A percentile compares a stretch with the other conserved stretches of the same genome.
phyloP scores from a whole-genome alignment of 2,113 vertebrate species.

The Neodon shergylaensis region DNA sequence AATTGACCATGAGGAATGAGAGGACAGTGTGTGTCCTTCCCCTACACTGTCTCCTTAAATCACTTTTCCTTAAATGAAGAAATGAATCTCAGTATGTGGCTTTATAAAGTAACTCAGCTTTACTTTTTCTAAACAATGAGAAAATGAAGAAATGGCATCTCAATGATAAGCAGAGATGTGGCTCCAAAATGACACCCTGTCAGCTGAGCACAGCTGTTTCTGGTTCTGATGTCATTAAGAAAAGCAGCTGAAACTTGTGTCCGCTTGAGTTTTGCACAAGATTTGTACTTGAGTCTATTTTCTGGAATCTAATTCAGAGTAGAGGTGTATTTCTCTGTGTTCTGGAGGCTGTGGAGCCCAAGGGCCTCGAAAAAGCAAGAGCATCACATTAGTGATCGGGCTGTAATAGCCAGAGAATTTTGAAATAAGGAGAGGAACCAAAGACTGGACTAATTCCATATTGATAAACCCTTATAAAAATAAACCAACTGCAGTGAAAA shows the following conservation, averaged over 20 bases:
- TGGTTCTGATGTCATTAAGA: neutral
- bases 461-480: neutral
- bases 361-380: no score
- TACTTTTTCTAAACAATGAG: neutral
- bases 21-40: neutral
- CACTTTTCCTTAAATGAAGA: neutral
- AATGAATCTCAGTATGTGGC: neutral
- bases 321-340: neutral
- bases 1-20: neutral
- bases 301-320: neutral
- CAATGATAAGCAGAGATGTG: neutral
- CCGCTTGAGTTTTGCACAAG: neutral
- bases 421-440: rapidly evolving
- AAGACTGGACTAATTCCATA: neutral
- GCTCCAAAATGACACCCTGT: neutral
- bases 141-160: neutral
- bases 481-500: rapidly evolving
- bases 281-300: neutral
- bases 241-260: neutral
- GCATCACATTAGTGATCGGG: no score
- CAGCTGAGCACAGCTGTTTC: neutral
- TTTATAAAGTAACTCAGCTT: neutral
- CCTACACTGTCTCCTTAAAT: neutral
- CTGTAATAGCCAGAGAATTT: neutral
- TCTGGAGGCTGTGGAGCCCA: neutral